Evolutionary conservation across 1,140 invertebrate genomes (phyloP).

Genomic region (Coelopa frigida): DNA sequence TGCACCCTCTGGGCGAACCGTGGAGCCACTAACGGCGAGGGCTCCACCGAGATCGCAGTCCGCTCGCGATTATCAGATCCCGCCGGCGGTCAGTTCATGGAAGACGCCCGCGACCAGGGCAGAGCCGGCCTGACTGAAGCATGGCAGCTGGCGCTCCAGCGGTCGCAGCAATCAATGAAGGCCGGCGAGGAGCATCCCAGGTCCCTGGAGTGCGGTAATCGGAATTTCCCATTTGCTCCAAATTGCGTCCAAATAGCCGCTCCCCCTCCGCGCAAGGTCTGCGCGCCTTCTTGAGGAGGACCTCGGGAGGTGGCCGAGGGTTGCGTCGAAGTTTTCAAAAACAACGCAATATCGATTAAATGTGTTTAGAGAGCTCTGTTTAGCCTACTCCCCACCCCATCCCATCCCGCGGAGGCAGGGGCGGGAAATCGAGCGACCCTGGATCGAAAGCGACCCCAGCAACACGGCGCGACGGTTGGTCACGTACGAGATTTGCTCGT

Average conservation of each 20-base stretch:
- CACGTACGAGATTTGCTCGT: slow-evolving; percentile 45
- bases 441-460: slow-evolving; percentile 4
- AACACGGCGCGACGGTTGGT: slow-evolving; percentile 38
- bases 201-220: slow-evolving; percentile 41
- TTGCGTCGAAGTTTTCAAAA: neutral
- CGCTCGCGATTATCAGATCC: too few species aligned
- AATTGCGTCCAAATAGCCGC: slow-evolving; percentile 40
- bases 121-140: too few species aligned
- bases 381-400: neutral
- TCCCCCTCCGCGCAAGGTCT: neutral
- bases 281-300: neutral
- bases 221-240: slow-evolving; percentile 20
- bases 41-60: too few species aligned
- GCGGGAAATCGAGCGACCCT: neutral
- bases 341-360: slow-evolving; percentile 12
- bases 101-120: too few species aligned
- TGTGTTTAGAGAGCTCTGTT: neutral
- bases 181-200: too few species aligned
- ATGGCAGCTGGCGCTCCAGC: too few species aligned
- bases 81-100: too few species aligned
- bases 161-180: neutral
- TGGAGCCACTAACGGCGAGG: too few species aligned
- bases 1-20: too few species aligned
- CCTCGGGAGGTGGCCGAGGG: neutral
- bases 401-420: neutral